Percentiles rank a stretch among this genome's conserved stretches.
phyloP scores from a whole-genome alignment of 2,888 invertebrate species.

The Pandemis heparana region DNA sequence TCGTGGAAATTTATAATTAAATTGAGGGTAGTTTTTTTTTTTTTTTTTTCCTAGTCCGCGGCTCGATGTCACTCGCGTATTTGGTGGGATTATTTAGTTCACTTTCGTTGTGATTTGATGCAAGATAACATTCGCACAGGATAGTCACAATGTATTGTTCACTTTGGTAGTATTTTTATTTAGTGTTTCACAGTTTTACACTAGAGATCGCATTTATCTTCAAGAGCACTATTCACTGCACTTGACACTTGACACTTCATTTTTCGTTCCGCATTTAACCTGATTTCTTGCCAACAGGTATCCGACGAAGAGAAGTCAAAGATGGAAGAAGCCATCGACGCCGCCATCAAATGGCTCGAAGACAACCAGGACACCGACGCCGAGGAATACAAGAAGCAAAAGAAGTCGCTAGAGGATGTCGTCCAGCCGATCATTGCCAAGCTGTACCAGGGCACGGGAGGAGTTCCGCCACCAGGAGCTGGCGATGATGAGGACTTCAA shows the following conservation, averaged over 20 bases:
- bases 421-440: slow-evolving; percentile 99
- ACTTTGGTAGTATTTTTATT: not conserved
- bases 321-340: slow-evolving; percentile 98
- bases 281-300: slow-evolving; percentile 61
- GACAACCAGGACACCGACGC: slow-evolving; percentile 96
- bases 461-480: slow-evolving; percentile 90
- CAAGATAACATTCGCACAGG: slow-evolving; percentile 1
- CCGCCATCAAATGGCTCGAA: slow-evolving; percentile 99
- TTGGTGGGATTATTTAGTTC: not conserved
- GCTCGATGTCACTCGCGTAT: not conserved
- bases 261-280: not conserved
- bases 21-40: not conserved
- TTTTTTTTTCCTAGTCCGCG: not conserved
- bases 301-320: slow-evolving; percentile 96
- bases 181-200: not conserved
- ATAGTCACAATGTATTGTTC: not conserved
- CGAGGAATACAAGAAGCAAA: slow-evolving; percentile 97
- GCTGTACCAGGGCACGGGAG: slow-evolving; percentile 95
- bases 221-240: not conserved
- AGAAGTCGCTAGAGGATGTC: slow-evolving; percentile 97
- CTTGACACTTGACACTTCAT: no score
- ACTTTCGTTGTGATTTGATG: not conserved
- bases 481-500: slow-evolving; percentile 92
- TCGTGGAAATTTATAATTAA: not conserved
- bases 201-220: not conserved